Evolutionary conservation across 1,140 invertebrate species (phyloP).

Genomic region (Bombus sibiricus): DNA sequence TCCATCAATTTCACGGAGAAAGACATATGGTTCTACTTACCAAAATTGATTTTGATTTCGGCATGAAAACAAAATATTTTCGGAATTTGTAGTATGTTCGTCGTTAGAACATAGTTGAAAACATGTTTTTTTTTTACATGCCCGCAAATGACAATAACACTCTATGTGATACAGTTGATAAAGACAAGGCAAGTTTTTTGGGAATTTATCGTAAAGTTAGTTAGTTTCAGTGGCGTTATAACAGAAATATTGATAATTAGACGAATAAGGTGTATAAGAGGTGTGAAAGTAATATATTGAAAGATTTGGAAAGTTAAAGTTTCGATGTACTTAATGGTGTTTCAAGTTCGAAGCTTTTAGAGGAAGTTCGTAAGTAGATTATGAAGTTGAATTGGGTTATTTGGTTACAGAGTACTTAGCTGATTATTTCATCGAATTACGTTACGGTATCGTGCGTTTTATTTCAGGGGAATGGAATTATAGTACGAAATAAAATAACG

Average conservation of each 20-base stretch:
- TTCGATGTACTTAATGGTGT: not conserved
- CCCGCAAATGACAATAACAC: no score
- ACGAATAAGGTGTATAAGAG: no score
- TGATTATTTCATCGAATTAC: not conserved
- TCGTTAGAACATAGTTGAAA: no score
- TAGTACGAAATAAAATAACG: not conserved
- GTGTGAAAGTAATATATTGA: not conserved
- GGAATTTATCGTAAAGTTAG: not conserved
- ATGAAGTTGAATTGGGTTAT: not conserved
- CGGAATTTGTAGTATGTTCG: no score
- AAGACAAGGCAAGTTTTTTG: not conserved
- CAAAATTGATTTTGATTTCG: no score
- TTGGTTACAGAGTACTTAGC: not conserved
- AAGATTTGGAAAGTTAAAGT: not conserved
- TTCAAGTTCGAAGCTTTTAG: not conserved
- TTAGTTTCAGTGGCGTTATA: not conserved
- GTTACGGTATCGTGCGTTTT: not conserved
- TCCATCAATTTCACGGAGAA: no score
- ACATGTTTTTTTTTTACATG: no score
- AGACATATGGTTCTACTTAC: no score
- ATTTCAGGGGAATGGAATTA: not conserved
- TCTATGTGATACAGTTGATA: no score
- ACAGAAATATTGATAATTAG: not conserved
- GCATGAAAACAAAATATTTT: no score
- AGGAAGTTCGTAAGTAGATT: not conserved